A percentile compares a stretch with the other conserved stretches of the same genome.
These are phyloP conservation scores for Oeneis ivallda DNA, from an alignment of 2,888 invertebrate genomes.

Conservation along the genomic window DNA sequence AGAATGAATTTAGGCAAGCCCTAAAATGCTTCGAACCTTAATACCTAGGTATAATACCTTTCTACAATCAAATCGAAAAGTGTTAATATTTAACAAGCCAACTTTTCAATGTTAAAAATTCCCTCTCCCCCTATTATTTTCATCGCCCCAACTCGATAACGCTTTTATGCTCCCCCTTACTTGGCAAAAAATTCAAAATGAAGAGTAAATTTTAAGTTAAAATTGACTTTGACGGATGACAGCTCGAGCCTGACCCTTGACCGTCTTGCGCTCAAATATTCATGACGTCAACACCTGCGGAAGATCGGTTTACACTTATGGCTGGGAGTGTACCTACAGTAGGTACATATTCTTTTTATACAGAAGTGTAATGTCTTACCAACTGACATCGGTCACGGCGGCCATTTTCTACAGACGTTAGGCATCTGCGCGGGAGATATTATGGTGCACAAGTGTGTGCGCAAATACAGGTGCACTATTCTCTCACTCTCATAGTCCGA, in stretches of 20 bases:
- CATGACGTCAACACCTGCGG: constrained; percentile 57
- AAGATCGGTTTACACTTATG: constrained; percentile 14
- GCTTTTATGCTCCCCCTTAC: constrained; percentile 67
- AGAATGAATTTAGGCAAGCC: constrained; percentile 18
- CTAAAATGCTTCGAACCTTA: constrained; percentile 36
- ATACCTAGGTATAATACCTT: constrained; percentile 20
- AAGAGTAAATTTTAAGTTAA: constrained; percentile 75
- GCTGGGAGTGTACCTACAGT: not conserved
- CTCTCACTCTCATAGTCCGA: too few species aligned
- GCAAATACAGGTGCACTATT: too few species aligned
- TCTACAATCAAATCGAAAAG: constrained; percentile 51
- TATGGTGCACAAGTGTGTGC: too few species aligned
- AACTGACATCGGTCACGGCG: too few species aligned
- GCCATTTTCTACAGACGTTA: too few species aligned
- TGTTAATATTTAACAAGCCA: constrained; percentile 64
- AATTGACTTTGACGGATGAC: constrained; percentile 78
- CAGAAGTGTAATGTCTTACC: too few species aligned
- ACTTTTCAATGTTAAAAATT: constrained; percentile 73
- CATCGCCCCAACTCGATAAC: constrained; percentile 68
- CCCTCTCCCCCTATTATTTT: constrained; percentile 62
- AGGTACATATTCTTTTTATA: too few species aligned
- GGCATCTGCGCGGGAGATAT: too few species aligned
- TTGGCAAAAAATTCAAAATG: constrained; percentile 60
- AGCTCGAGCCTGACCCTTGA: constrained; percentile 60
- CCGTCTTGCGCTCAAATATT: constrained; percentile 73